A percentile compares a stretch with the other conserved stretches of the same genome.
Conservation (phyloP, 2,797 vertebrate species). For the Coregonus sp. region DNA sequence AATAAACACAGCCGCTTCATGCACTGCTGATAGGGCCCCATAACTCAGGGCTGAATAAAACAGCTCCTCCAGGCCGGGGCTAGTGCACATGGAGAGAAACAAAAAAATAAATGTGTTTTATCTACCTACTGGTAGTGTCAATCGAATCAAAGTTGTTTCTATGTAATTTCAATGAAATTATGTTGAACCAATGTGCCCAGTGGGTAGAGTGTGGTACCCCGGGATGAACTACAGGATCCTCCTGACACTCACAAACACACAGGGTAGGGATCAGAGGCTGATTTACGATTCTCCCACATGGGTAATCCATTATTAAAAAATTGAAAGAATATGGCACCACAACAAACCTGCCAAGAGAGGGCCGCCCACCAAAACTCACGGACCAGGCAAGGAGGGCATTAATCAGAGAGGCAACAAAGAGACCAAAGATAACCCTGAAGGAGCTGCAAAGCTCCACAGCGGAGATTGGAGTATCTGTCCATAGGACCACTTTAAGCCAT, state of each 20-base stretch:
- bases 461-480: no score
- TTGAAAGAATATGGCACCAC: no score
- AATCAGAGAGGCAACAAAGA: no score
- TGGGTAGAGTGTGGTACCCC: constrained; percentile 17
- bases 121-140: constrained; percentile 7
- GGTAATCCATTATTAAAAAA: neutral
- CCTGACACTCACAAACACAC: neutral
- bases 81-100: constrained; percentile 42
- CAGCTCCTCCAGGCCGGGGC: constrained; percentile 18
- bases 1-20: constrained; percentile 33
- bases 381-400: no score
- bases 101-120: constrained; percentile 42
- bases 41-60: constrained; percentile 47
- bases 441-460: no score
- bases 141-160: no score
- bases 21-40: constrained; percentile 43
- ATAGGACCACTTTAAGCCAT: no score
- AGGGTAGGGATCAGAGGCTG: neutral
- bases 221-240: constrained; percentile 19
- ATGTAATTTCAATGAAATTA: no score
- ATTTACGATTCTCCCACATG: neutral
- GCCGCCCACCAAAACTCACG: no score
- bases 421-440: no score
- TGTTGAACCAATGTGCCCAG: no score
- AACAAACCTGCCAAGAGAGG: no score